Percentiles rank a stretch among this genome's conserved stretches.
Conservation (phyloP, 2,797 vertebrate genomes). For the Orestias chungarensis region DNA sequence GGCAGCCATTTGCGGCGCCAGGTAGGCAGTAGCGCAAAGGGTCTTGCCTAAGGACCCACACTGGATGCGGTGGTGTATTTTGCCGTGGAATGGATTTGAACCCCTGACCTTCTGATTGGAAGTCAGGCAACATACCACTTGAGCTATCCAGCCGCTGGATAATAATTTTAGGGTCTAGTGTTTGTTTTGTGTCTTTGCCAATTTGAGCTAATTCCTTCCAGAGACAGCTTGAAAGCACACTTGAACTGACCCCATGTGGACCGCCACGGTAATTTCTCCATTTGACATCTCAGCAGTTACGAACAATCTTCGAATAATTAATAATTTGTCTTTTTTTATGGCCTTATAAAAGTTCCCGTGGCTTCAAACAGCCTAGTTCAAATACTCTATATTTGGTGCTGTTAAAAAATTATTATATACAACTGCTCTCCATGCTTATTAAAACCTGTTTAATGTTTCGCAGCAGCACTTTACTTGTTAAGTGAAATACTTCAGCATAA, state of each 20-base stretch:
- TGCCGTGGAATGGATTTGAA: too few relatives aligned
- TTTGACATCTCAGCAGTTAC: neutral
- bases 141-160: too few relatives aligned
- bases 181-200: neutral
- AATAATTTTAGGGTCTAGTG: neutral
- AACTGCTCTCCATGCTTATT: neutral
- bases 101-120: too few relatives aligned
- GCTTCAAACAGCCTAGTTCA: neutral
- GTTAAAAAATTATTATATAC: neutral
- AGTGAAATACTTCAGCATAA: slow-evolving; percentile 1
- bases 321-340: neutral
- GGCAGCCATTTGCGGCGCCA: too few relatives aligned
- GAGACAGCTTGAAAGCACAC: slow-evolving; percentile 1
- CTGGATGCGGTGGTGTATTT: too few relatives aligned
- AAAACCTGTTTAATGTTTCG: neutral
- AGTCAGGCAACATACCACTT: too few relatives aligned
- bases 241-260: slow-evolving; percentile 5
- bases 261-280: neutral
- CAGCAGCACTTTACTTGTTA: neutral
- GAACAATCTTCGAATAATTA: slow-evolving; percentile 10
- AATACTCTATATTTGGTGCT: neutral
- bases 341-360: neutral
- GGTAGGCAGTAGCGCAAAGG: too few relatives aligned
- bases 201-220: neutral
- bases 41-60: too few relatives aligned